Base-by-base conservation (phyloP, 2,113 vertebrate genomes). In the Coptodon rendalli region DNA sequence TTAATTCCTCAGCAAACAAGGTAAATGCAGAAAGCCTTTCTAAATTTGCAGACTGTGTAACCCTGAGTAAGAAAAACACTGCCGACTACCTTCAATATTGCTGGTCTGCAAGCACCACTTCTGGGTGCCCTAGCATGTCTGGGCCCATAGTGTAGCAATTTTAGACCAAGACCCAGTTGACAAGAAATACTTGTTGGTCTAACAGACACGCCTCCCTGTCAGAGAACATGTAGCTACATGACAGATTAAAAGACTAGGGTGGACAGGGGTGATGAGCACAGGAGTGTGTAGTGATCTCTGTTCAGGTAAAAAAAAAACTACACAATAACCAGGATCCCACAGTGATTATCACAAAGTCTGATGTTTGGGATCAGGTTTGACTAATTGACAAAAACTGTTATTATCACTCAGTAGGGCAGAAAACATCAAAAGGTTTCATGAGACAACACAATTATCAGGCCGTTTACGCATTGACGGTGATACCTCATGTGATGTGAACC, bases 171-270 rank as follows among this genome's bases (percentile, higher is more conserved):
- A 84, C 78, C 11, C 36, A 73, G 12, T 54, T 56, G 66, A 40
- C 38, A 14, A 57, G 84, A 82, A 90, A 80, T 45, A 57, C 57
- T 83, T 52, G 50, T 57, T 88, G 87, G 48, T 85, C 43, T 16
- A 87, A 89, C 90, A 84, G 91, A 89, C 86, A 50, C 19, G n/a
- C 45, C 11, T 29, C 24, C 63, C 36, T 83, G 85, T 85, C 56
- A 83, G 71, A 85, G 31, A 85, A 83, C 80, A 84, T 31, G 31
- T 85, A 83, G 63, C 68, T 11, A 45, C 45, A 84, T 50, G 89
- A 89, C 83, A 87, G 84, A 89, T 89, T 80, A 83, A 61, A 83
- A 83, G 19, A 78, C 66, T 71, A 82, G 87, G 82, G 81, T 81
- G 56, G 68, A 34, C 7, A 34, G 54, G 36, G 59, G 71, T 82